Base-by-base conservation (phyloP, 2,797 vertebrate genomes). In the Leptodactylus fallax region DNA sequence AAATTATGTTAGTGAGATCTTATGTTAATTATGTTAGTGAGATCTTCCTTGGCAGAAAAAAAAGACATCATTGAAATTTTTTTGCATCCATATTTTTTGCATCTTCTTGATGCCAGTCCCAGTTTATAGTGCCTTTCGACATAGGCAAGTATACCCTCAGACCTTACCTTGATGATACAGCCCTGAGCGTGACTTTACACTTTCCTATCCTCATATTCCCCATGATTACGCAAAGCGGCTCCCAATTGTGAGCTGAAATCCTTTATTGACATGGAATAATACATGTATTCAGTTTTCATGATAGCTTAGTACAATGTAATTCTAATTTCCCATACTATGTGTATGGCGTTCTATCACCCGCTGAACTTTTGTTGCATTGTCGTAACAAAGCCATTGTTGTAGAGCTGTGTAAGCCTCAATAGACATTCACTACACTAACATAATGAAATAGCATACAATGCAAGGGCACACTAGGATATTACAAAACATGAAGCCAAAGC, bases 351-450 rank as follows among this genome's bases (percentile, higher is more conserved):
- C 14, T 71, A 13, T 71, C 67, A 71, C 67, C 67, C 17, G 27
- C 67, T 36, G 67, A 71, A 27, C 72, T n/a, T 21, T 76, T 76
- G 72, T 51, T 21, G 17, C 21, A n/a, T 51, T 51, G 17, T 51
- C 72, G 51, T 76, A 76, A 76, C 21, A 76, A 76, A 76, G 10
- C 72, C 47, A 76, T 51, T 51, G 69, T 72, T 17, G 17, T 45
- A 17, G 69, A 45, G 13, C 27, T 7, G 69, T 72, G 69, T 14
- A n/a, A 16, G 27, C 27, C 45, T 49, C 21, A 51, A 76, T n/a
- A n/a, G 71, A 74, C 17, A 12, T 74, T n/a, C 17, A n/a, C 36
- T 74, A 74, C 17, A 19, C 21, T 19, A 27, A 36, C 65, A 74
- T 74, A 9, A 74, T 49, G 21, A 49, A 74, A 74, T 49, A 21